Base-by-base conservation (phyloP, 2,113 vertebrate species). In the Sterrhoptilus dennistouni region DNA sequence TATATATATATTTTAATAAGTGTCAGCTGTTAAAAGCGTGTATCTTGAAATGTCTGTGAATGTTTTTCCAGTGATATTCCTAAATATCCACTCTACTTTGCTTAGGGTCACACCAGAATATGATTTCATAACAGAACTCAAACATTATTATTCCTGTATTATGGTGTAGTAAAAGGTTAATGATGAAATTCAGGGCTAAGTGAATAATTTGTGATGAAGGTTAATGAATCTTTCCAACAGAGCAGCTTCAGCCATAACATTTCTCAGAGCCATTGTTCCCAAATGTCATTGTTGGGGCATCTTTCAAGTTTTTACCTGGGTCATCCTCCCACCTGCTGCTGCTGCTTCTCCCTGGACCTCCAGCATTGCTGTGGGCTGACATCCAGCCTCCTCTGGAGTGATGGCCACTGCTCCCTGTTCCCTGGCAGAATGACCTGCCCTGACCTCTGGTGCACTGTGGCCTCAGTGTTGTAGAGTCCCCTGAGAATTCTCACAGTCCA, bases 291-390 rank as follows among this genome's bases (percentile, higher is more conserved):
- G 5, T 8, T 83, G 57, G 24, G 28, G 5, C 2, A 3, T 16
- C 25, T 56, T 79, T 29, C 17, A 6, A 36, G 6, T 49, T 66
- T 14, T 36, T 31, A 33, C 21, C 11, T 45, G 35, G 9, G 6
- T 38, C 68, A 56, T 13, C 5, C 31, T 75, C 15, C 40, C 45
- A 57, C 20, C 5, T 71, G 25, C 29, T 0, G 5, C 56, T 61
- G 36, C 52, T 38, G 38, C 38, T 38, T 23, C 22, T 66, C 18
- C 42, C 33, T 35, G 49, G 31, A 11, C 9, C 4, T 8, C 11
- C 25, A 50, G 38, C 23, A 28, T 2, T 0, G 0, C 52, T 1
- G 0, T 28, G 23, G 35, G 53, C 33, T 11, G 5, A 35, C 16
- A 69, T 35, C 5, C 50, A 52, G 8, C 27, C 68, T 45, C 5